These are phyloP conservation scores for Cetoscarus ocellatus DNA, from an alignment of 2,797 vertebrate species.

Conservation along the genomic window DNA sequence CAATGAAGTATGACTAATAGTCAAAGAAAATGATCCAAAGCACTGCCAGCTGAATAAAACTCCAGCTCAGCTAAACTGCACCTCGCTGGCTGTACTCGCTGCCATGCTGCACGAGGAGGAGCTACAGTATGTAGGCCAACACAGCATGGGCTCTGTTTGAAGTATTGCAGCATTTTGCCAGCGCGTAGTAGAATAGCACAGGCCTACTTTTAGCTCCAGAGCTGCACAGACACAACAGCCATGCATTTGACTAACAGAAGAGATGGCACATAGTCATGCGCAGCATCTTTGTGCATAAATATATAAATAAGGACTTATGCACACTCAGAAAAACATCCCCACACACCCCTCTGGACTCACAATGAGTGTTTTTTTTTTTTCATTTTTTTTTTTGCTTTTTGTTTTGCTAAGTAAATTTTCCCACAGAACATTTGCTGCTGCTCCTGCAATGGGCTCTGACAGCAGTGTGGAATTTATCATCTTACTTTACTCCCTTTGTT, in stretches of 20 bases:
- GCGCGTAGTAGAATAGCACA: conserved; percentile 47
- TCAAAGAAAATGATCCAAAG: conserved; percentile 8
- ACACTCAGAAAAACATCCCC: neutral
- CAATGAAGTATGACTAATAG: neutral
- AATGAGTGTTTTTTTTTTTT: conserved; percentile 58
- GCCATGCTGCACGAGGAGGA: conserved; percentile 43
- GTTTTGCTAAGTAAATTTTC: conserved; percentile 61
- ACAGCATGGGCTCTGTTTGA: conserved; percentile 67
- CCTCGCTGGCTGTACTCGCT: conserved; percentile 2
- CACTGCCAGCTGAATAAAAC: conserved; percentile 13
- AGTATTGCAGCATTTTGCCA: conserved; percentile 61
- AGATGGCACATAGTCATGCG: too few relatives aligned
- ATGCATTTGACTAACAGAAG: conserved; percentile 12
- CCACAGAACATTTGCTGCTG: conserved; percentile 52
- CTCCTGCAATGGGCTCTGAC: conserved; percentile 34
- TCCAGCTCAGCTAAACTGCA: conserved; percentile 38
- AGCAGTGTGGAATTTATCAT: conserved; percentile 63
- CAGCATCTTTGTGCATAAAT: neutral
- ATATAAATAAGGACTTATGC: conserved; percentile 1
- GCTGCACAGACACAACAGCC: conserved; percentile 46
- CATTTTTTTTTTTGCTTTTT: conserved; percentile 60
- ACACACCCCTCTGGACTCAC: conserved; percentile 31
- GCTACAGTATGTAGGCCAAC: conserved; percentile 71
- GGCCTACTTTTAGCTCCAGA: conserved; percentile 55
- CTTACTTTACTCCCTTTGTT: conserved; percentile 26